A percentile compares a stretch with the other conserved stretches of the same genome.
Evolutionary conservation across 2,797 vertebrate species (phyloP).

Genomic region (Phrynocephalus guinanensis): DNA sequence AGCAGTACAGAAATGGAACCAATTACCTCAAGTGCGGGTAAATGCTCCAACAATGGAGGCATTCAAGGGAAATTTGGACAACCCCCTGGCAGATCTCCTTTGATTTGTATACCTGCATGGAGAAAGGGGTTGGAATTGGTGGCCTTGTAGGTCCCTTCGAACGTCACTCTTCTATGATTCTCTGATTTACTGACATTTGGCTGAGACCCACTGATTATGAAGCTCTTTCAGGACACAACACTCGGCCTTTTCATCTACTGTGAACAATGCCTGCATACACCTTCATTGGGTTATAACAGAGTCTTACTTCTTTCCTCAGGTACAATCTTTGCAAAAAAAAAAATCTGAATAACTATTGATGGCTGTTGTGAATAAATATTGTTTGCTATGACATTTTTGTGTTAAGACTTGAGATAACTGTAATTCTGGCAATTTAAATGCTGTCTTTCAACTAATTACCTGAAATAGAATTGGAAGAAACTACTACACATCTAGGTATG

Average conservation of each 20-base stretch:
- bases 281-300: slow-evolving; percentile 24
- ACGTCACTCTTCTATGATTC: no score
- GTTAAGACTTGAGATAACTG: slow-evolving; percentile 47
- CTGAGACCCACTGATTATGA: slow-evolving; percentile 33
- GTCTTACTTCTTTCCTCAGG: slow-evolving; percentile 48
- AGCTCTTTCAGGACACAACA: slow-evolving; percentile 27
- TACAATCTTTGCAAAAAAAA: slow-evolving; percentile 40
- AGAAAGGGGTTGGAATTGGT: no score
- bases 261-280: slow-evolving; percentile 7
- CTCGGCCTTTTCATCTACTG: neutral
- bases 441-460: slow-evolving; percentile 56
- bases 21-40: no score
- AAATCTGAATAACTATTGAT: slow-evolving; percentile 25
- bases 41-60: no score
- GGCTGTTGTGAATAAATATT: slow-evolving; percentile 32
- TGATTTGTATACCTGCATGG: no score
- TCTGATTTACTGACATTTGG: neutral
- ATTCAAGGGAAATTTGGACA: no score
- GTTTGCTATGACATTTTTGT: slow-evolving; percentile 38
- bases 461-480: slow-evolving; percentile 35
- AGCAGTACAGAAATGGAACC: no score
- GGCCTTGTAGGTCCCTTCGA: no score
- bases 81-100: no score
- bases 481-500: slow-evolving; percentile 45
- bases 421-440: slow-evolving; percentile 59